A percentile compares a stretch with the other conserved stretches of the same genome.
Evolutionary conservation across 2,113 vertebrate genomes (phyloP).

Genomic region (Platanista minor): DNA sequence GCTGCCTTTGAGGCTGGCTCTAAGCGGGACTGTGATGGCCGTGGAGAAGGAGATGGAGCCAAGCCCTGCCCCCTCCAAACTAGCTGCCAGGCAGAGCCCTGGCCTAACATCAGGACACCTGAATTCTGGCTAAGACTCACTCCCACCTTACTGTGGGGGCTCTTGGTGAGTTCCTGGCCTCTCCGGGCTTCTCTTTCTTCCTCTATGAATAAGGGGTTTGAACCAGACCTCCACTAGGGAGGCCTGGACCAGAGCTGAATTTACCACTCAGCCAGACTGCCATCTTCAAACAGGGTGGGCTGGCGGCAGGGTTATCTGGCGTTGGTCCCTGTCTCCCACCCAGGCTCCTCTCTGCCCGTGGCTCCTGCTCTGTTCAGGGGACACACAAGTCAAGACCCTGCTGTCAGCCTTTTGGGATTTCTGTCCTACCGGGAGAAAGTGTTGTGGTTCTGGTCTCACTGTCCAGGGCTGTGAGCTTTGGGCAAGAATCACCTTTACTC

Average conservation of each 20-base stretch:
- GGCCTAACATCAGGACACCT: background rate
- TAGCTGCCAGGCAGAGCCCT: background rate
- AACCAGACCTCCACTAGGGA: background rate
- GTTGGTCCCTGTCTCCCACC: background rate
- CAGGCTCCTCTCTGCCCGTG: background rate
- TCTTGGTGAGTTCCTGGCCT: background rate
- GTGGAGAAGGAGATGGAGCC: background rate
- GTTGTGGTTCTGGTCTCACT: background rate
- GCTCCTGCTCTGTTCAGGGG: background rate
- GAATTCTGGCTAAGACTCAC: background rate
- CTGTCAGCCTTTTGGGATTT: background rate
- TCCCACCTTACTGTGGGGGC: background rate
- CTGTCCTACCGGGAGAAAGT: background rate
- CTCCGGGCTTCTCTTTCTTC: background rate
- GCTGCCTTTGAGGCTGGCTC: background rate
- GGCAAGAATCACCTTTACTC: background rate
- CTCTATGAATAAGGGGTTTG: background rate
- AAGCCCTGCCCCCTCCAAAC: background rate
- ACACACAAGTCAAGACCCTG: background rate
- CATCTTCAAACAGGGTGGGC: background rate
- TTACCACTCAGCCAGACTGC: background rate
- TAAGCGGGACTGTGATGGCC: background rate
- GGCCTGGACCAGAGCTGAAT: background rate
- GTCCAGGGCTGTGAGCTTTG: background rate
- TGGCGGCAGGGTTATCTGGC: background rate